Conservation (phyloP, 2,113 vertebrate species). For the Menidia beryllina region DNA sequence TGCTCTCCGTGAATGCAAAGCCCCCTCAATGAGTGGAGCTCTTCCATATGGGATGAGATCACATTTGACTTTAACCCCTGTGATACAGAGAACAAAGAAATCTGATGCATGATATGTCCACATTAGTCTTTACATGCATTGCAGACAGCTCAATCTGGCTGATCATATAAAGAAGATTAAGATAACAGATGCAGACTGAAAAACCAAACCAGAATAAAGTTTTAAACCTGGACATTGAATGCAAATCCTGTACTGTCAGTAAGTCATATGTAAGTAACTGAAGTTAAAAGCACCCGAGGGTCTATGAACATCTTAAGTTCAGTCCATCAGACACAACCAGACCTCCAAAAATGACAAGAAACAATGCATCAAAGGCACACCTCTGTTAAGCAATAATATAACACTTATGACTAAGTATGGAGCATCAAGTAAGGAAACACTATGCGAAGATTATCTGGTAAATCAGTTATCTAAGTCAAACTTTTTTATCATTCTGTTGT, state of each 20-base stretch:
- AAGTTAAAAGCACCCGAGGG: background rate
- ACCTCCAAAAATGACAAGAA: too few relatives aligned
- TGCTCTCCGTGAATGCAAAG: conserved; percentile 45
- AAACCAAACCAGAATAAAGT: background rate
- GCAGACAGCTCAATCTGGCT: conserved; percentile 15
- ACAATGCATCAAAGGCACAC: too few relatives aligned
- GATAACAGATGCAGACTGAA: background rate
- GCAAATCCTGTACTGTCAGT: background rate
- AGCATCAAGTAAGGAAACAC: too few relatives aligned
- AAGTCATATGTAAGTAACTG: background rate
- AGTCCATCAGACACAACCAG: too few relatives aligned
- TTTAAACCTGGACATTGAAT: conserved; percentile 11
- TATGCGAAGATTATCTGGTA: too few relatives aligned
- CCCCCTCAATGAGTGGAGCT: conserved; percentile 32
- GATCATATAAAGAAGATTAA: conserved; percentile 32
- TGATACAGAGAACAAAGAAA: conserved; percentile 42
- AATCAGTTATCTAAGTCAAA: too few relatives aligned
- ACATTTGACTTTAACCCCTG: conserved; percentile 54
- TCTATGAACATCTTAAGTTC: background rate
- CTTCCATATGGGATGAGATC: conserved; percentile 25
- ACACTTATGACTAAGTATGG: too few relatives aligned
- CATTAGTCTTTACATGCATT: conserved; percentile 23
- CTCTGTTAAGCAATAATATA: too few relatives aligned
- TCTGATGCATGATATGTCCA: conserved; percentile 33
- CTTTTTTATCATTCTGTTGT: too few relatives aligned